Percentiles rank a stretch among this genome's conserved stretches.
Evolutionary conservation across 2,113 vertebrate genomes (phyloP).

Genomic region (Sinocyclocheilus anophthalmus): DNA sequence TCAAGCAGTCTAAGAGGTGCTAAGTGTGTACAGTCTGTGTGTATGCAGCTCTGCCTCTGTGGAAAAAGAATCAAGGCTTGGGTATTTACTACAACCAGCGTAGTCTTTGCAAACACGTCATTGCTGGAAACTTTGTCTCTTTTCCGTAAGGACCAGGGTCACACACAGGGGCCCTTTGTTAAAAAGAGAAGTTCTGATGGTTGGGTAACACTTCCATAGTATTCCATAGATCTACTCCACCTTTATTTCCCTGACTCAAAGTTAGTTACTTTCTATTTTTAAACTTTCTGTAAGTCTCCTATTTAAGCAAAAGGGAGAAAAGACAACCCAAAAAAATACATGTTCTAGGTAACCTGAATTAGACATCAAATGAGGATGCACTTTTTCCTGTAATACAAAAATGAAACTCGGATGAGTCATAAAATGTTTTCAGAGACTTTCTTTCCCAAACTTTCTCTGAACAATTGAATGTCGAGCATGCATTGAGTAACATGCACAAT

Average conservation of each 20-base stretch:
- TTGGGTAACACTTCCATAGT: not conserved
- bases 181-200: not conserved
- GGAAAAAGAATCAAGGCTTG: slow-evolving; percentile 11
- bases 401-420: not conserved
- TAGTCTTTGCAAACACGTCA: not conserved
- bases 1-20: not conserved
- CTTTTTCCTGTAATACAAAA: slow-evolving; percentile 37
- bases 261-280: not conserved
- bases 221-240: slow-evolving; percentile 42
- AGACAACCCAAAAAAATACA: slow-evolving; percentile 7
- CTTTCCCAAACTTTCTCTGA: not conserved
- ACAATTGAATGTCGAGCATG: not conserved
- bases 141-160: slow-evolving; percentile 16
- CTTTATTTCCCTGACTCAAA: not conserved
- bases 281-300: not conserved
- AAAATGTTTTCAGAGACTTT: not conserved
- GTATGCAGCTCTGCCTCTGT: not conserved
- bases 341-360: not conserved
- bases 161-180: slow-evolving; percentile 53
- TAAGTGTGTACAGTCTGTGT: slow-evolving; percentile 17
- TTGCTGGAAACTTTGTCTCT: slow-evolving; percentile 2
- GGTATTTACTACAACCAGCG: slow-evolving; percentile 35
- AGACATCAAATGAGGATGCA: slow-evolving; percentile 17
- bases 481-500: not conserved
- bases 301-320: slow-evolving; percentile 2